phyloP scores from a whole-genome alignment of 2,888 invertebrate species.

The Bimastos eiseni region DNA sequence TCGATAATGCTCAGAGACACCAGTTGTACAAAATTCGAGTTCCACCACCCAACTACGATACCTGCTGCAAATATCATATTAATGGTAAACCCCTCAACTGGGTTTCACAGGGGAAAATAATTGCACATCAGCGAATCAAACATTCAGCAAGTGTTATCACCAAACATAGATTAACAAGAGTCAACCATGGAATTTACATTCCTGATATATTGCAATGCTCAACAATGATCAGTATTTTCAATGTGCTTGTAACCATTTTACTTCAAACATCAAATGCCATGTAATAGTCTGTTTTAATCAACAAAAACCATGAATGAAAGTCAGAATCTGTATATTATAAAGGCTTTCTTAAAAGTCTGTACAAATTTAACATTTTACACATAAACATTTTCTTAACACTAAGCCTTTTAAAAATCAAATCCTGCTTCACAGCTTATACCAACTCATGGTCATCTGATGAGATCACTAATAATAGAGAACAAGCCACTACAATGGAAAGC shows the following conservation, averaged over 20 bases:
- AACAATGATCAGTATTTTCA: constrained; percentile 2
- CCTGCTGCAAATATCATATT: neutral
- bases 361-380: neutral
- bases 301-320: neutral
- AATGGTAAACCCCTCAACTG: neutral
- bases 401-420: constrained; percentile 8
- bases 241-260: neutral
- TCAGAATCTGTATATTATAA: neutral
- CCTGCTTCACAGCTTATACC: neutral
- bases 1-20: neutral
- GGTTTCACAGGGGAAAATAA: neutral
- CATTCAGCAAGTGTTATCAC: neutral
- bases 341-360: neutral
- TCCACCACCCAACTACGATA: neutral
- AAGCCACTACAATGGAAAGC: neutral
- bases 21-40: neutral
- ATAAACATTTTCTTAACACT: neutral
- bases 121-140: neutral
- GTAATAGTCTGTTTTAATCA: neutral
- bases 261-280: neutral
- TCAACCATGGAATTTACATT: neutral
- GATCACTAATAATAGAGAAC: neutral
- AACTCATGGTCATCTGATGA: neutral
- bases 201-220: neutral
- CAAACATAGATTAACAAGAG: neutral